These are phyloP conservation scores for Zhengitettix transpicula DNA, from an alignment of 2,888 invertebrate species.

Conservation along the genomic window DNA sequence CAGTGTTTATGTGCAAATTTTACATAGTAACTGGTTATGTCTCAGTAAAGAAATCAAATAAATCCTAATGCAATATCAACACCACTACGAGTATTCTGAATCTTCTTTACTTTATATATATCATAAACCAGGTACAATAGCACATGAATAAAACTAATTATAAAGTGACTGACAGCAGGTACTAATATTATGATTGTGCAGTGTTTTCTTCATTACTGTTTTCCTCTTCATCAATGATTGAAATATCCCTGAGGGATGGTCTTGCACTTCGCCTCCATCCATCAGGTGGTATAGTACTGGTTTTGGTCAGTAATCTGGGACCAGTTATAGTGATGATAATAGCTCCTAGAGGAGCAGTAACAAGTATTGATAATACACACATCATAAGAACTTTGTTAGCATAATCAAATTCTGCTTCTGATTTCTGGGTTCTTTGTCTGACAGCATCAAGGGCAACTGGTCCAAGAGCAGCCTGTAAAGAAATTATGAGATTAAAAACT, in stretches of 20 bases:
- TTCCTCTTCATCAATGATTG: constrained; percentile 71
- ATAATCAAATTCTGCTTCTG: too few relatives aligned
- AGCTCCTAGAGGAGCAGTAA: constrained; percentile 43
- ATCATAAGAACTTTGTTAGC: constrained; percentile 17
- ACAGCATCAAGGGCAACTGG: constrained; percentile 16
- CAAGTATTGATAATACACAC: constrained; percentile 35
- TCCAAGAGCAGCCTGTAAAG: constrained; percentile 18
- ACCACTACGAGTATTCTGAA: too few relatives aligned
- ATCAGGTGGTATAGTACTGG: constrained; percentile 19
- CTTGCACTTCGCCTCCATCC: constrained; percentile 64
- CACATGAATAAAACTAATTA: too few relatives aligned
- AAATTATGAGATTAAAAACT: too few relatives aligned
- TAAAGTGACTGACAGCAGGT: too few relatives aligned
- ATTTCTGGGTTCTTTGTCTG: neutral
- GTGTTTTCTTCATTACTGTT: constrained; percentile 25
- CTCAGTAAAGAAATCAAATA: too few relatives aligned
- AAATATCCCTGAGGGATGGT: constrained; percentile 71
- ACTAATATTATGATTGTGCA: too few relatives aligned
- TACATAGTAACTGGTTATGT: too few relatives aligned
- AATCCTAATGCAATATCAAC: too few relatives aligned
- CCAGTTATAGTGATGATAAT: constrained; percentile 64
- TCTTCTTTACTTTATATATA: too few relatives aligned
- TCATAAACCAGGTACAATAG: too few relatives aligned
- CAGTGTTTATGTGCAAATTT: too few relatives aligned
- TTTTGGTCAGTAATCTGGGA: constrained; percentile 28